phyloP scores from a whole-genome alignment of 1,140 invertebrate species.

The Conus ventricosus region DNA sequence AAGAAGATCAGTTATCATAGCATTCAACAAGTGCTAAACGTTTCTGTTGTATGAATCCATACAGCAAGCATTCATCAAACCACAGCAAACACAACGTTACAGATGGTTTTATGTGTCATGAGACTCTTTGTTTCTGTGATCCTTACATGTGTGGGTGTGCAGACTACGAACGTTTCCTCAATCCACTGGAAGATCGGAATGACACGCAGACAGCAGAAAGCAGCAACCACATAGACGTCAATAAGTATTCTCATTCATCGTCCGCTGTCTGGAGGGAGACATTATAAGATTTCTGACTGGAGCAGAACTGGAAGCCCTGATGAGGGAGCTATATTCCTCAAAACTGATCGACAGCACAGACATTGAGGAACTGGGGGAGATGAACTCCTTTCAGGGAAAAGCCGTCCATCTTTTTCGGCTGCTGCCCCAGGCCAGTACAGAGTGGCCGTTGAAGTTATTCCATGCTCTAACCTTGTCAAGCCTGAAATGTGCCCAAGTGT shows the following conservation, averaged over 20 bases:
- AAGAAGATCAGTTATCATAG: too few species aligned
- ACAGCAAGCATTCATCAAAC: too few species aligned
- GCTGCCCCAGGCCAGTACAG: background rate
- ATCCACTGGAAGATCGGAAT: background rate
- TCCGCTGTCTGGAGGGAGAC: background rate
- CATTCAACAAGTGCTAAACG: too few species aligned
- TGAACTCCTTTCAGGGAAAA: background rate
- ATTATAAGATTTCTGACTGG: background rate
- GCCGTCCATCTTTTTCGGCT: background rate
- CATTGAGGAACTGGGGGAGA: background rate
- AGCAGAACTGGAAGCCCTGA: background rate
- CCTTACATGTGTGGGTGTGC: background rate
- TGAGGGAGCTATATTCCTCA: background rate
- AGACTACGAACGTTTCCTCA: background rate
- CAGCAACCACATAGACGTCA: background rate
- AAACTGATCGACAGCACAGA: background rate
- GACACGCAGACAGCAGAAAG: background rate
- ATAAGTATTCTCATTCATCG: background rate
- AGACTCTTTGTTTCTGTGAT: too few species aligned
- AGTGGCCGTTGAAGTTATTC: slow-evolving; percentile 4
- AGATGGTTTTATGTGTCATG: too few species aligned
- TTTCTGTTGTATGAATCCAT: too few species aligned
- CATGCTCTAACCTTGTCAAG: background rate
- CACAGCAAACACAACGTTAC: too few species aligned
- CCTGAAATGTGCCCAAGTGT: slow-evolving; percentile 10